Evolutionary conservation across 2,888 invertebrate species (phyloP).

Genomic region (Thereva nobilitata): DNA sequence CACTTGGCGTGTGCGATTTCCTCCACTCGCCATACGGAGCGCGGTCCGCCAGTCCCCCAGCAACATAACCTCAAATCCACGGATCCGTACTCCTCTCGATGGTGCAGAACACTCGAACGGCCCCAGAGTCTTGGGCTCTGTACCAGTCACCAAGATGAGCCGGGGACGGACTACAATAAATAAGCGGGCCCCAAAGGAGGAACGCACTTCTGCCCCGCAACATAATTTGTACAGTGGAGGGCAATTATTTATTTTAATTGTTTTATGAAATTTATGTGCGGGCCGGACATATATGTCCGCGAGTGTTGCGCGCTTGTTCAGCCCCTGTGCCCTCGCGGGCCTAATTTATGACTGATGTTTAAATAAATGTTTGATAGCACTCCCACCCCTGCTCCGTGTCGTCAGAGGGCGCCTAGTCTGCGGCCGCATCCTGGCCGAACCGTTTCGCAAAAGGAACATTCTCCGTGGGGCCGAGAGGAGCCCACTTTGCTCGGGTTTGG

Average conservation of each 20-base stretch:
- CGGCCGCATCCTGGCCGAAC: not conserved
- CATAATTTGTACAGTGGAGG: conserved; percentile 45
- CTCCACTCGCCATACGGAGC: conserved; percentile 9
- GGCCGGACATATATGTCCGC: conserved; percentile 39
- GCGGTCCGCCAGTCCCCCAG: not conserved
- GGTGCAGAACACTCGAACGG: not conserved
- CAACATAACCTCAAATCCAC: conserved; percentile 31
- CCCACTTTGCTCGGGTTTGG: conserved; percentile 25
- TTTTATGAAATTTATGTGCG: conserved; percentile 46
- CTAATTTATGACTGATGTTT: conserved; percentile 47
- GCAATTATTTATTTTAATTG: conserved; percentile 48
- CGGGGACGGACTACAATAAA: conserved; percentile 22
- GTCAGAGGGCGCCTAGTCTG: conserved; percentile 26
- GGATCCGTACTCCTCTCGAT: conserved; percentile 21
- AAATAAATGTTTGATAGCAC: conserved; percentile 47
- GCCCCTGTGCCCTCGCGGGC: conserved; percentile 43
- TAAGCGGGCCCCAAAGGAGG: conserved; percentile 23
- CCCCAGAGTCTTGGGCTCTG: conserved; percentile 3
- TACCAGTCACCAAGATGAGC: conserved; percentile 19
- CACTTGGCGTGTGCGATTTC: conserved; percentile 34
- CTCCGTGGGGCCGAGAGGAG: conserved; percentile 11
- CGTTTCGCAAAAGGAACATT: conserved; percentile 28
- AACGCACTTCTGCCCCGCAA: conserved; percentile 32
- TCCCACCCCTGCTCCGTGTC: conserved; percentile 32
- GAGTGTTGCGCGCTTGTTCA: conserved; percentile 25